Evolutionary conservation across 1,140 invertebrate genomes (phyloP), one percentile per base, ranked within the genome.

Genomic region (Penaeus vannamei): DNA sequence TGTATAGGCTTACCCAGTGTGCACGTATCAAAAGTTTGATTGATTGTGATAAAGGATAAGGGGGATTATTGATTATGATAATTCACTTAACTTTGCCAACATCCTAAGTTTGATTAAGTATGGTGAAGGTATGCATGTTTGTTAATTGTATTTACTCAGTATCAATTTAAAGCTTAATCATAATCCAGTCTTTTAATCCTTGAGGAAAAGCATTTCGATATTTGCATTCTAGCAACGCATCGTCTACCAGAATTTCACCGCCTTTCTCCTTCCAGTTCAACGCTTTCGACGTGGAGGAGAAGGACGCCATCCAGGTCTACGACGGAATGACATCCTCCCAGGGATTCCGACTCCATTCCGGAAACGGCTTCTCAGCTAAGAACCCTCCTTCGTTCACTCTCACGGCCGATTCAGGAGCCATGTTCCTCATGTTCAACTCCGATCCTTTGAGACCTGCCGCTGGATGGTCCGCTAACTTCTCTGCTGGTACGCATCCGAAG

Each of bases 401-500:
- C 91, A 98, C 98, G 19, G 97, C 98, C 61, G 97, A 97, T 53
- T 98, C 97, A 92, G 97, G 98, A 29, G 96, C 98, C 93, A 97
- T 98, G 96, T 93, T 97, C 8, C 94, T 99, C 81, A 95, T 97
- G 92, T 99, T 99, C 93, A 94, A 95, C 29, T 97, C 97, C 60
- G 98, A 98, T 94, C 96, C 97, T 53, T 93, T 98, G 79, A 96
- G 98, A 92, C 96, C 95, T 92, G 95, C 95, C 77, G 94, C 94
- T 91, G 96, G 98, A 90, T 99, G 97, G 97, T 96, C 96, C 93
- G 97, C 97, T 36, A 96, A 96, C 23, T 99, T 98, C 93, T 98
- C 97, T 91, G 97, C 98, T 92, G 96, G 96, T 97, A 93, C 91
- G 92, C 85, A 22, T 91, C 8, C 17, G 12, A 1, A 14, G 53